A percentile compares a stretch with the other conserved stretches of the same genome.
Evolutionary conservation across 2,113 vertebrate genomes (phyloP).

Genomic region (Polypterus bichir): DNA sequence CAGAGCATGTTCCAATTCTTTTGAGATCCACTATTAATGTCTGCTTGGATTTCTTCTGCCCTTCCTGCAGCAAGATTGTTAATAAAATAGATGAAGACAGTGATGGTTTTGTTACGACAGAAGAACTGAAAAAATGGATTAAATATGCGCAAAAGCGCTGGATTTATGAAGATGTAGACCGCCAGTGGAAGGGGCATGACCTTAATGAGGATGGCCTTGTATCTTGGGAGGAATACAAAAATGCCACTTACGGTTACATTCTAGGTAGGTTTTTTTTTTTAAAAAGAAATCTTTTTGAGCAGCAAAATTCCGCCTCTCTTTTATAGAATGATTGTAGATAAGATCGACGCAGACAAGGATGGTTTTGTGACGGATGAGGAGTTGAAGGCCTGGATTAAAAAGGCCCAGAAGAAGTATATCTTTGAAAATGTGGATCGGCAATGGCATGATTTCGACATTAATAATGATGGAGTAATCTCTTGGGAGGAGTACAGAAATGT

Average conservation of each 20-base stretch:
- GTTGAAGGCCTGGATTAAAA: constrained; percentile 63
- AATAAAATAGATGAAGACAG: constrained; percentile 84
- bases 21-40: constrained; percentile 18
- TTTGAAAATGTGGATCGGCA: constrained; percentile 52
- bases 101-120: constrained; percentile 80
- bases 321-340: constrained; percentile 60
- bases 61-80: constrained; percentile 72
- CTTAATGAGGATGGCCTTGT: constrained; percentile 77
- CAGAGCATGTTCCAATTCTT: background rate
- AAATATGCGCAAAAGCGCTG: constrained; percentile 90
- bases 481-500: constrained; percentile 74
- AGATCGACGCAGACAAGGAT: constrained; percentile 60
- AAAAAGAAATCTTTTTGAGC: background rate
- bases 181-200: constrained; percentile 94
- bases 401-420: constrained; percentile 58
- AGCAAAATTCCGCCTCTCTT: constrained; percentile 33
- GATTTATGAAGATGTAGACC: constrained; percentile 91
- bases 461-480: constrained; percentile 56
- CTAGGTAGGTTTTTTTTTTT: constrained; percentile 57
- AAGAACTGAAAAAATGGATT: constrained; percentile 91
- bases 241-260: constrained; percentile 90
- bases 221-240: constrained; percentile 95
- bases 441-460: constrained; percentile 61
- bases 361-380: constrained; percentile 63
- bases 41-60: constrained; percentile 34